Percentiles rank a stretch among this genome's conserved stretches.
Evolutionary conservation across 2,113 vertebrate genomes (phyloP).

Genomic region (Prinia subflava): DNA sequence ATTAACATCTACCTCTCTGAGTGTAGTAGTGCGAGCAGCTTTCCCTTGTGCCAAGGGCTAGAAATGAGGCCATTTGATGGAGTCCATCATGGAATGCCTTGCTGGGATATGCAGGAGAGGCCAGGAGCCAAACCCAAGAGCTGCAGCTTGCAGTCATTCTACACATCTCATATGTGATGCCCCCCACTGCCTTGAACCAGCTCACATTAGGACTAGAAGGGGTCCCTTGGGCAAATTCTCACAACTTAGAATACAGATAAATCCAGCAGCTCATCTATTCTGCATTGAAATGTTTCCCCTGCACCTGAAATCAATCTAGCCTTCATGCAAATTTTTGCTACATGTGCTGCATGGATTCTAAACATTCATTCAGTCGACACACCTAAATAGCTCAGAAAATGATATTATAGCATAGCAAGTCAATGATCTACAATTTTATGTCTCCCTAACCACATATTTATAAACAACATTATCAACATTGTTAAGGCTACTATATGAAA

Average conservation of each 20-base stretch:
- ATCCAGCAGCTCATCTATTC: neutral
- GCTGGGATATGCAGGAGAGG: neutral
- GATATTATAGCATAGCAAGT: neutral
- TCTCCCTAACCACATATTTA: constrained; percentile 30
- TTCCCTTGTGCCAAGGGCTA: neutral
- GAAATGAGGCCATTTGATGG: neutral
- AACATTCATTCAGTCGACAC: neutral
- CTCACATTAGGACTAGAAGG: neutral
- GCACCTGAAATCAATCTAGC: neutral
- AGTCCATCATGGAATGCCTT: neutral
- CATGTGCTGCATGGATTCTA: neutral
- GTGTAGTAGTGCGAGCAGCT: neutral
- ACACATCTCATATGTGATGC: rapidly evolving
- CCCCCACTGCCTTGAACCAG: neutral
- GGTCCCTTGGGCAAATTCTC: neutral
- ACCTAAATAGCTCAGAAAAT: constrained; percentile 33
- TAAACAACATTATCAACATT: constrained; percentile 8
- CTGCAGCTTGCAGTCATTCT: rapidly evolving
- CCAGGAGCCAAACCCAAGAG: neutral
- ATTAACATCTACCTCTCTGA: neutral
- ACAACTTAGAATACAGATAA: neutral
- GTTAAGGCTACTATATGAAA: neutral
- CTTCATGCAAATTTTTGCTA: constrained; percentile 45
- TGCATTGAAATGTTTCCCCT: neutral
- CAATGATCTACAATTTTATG: constrained; percentile 35